A percentile compares a stretch with the other conserved stretches of the same genome.
Evolutionary conservation across 2,797 vertebrate genomes (phyloP).

Genomic region (Anableps anableps): DNA sequence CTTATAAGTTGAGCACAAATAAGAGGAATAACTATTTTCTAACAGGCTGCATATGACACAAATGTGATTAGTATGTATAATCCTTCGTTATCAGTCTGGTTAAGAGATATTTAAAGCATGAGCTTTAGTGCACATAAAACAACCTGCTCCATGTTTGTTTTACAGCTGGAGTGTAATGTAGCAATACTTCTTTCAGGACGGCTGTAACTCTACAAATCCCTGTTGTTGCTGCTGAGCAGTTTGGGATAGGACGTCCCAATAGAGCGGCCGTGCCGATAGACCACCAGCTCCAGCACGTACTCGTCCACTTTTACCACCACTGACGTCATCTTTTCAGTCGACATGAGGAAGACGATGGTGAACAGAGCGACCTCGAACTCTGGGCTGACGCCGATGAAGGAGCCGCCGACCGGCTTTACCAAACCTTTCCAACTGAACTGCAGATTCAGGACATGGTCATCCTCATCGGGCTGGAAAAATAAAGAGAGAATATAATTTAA

Average conservation of each 20-base stretch:
- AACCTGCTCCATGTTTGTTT: constrained; percentile 24
- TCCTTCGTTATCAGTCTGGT: constrained; percentile 12
- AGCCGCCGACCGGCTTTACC: constrained; percentile 82
- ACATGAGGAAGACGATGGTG: constrained; percentile 84
- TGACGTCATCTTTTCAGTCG: constrained; percentile 73
- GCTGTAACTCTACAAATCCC: constrained; percentile 56
- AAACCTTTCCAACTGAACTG: constrained; percentile 88
- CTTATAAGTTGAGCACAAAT: constrained; percentile 3
- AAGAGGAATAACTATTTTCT: not conserved
- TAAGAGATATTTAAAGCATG: constrained; percentile 4
- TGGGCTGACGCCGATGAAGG: constrained; percentile 84
- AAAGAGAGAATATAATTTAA: not conserved
- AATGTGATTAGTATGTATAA: not conserved
- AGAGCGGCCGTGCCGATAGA: constrained; percentile 75
- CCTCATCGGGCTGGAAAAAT: constrained; percentile 80
- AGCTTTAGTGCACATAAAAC: constrained; percentile 32
- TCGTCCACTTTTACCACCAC: constrained; percentile 80
- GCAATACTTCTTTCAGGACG: not conserved
- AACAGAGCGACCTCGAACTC: constrained; percentile 88
- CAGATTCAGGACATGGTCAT: constrained; percentile 87
- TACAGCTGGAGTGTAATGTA: constrained; percentile 1
- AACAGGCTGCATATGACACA: not conserved
- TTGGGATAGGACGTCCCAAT: constrained; percentile 87
- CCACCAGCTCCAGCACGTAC: constrained; percentile 81
- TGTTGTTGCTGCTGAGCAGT: constrained; percentile 81